phyloP scores from a whole-genome alignment of 2,797 vertebrate species.

The Danio aesculapii region DNA sequence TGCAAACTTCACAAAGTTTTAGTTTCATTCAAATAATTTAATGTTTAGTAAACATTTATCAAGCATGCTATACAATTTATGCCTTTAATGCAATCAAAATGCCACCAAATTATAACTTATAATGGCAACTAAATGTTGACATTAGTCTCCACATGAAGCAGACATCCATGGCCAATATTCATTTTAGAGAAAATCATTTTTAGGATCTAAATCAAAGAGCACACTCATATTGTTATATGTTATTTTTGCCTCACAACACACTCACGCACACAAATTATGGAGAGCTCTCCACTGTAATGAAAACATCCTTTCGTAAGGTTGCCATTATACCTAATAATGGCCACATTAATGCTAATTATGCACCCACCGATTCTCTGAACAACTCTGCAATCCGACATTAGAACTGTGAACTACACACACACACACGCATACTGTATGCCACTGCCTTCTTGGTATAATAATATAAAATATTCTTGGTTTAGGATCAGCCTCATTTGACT shows the following conservation, averaged over 20 bases:
- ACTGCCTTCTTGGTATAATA: constrained; percentile 16
- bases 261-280: not conserved
- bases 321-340: constrained; percentile 70
- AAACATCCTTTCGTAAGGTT: constrained; percentile 46
- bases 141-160: no score
- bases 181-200: not conserved
- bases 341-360: constrained; percentile 79
- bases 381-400: constrained; percentile 71
- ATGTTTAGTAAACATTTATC: no score
- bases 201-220: not conserved
- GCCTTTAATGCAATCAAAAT: no score
- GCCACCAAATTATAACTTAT: no score
- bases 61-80: no score
- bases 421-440: constrained; percentile 53
- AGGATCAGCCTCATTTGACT: not conserved
- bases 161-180: not conserved
- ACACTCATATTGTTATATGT: not conserved
- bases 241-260: not conserved
- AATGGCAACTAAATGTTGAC: no score
- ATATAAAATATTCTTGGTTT: constrained; percentile 51
- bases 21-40: no score
- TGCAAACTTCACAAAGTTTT: no score
- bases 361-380: constrained; percentile 77
- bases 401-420: constrained; percentile 52
- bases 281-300: not conserved